Percentiles rank a stretch among this genome's conserved stretches.
phyloP scores from a whole-genome alignment of 2,888 invertebrate species.

The Athripsodes cinereus region DNA sequence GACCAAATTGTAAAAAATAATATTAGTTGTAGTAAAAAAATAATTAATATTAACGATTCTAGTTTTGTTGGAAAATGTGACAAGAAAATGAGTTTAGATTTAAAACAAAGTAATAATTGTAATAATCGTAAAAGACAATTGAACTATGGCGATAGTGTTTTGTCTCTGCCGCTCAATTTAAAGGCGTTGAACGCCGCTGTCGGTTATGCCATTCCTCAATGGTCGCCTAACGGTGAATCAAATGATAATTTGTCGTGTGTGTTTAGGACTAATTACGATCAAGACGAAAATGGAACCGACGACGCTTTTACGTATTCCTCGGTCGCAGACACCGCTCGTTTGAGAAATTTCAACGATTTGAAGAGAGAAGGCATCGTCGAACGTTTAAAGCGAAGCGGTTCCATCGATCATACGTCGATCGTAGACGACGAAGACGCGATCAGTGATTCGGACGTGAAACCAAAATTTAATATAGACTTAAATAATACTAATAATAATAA shows the following conservation, averaged over 20 bases:
- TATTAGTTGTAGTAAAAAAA: background rate
- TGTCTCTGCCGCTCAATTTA: constrained; percentile 23
- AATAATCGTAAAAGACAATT: constrained; percentile 14
- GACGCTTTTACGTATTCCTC: constrained; percentile 8
- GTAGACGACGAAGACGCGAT: constrained; percentile 14
- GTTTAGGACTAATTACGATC: constrained; percentile 28
- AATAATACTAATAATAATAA: background rate
- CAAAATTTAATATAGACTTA: background rate
- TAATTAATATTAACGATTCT: too few relatives aligned
- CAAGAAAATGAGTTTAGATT: too few relatives aligned
- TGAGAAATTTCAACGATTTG: constrained; percentile 6
- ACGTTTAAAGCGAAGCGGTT: constrained; percentile 11
- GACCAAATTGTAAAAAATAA: background rate
- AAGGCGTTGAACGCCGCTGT: constrained; percentile 21
- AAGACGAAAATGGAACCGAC: too few relatives aligned
- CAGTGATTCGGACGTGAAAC: constrained; percentile 24
- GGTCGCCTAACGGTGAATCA: constrained; percentile 6
- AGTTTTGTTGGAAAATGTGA: background rate
- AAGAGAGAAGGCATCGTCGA: constrained; percentile 15
- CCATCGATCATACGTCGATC: constrained; percentile 4
- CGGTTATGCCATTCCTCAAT: background rate
- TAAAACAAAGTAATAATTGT: too few relatives aligned
- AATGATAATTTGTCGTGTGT: constrained; percentile 31
- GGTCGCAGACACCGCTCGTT: constrained; percentile 5
- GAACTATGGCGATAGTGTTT: constrained; percentile 23